Evolutionary conservation across 2,888 invertebrate genomes (phyloP), one percentile per base, ranked within the genome.

Genomic region (Caenorhabditis macrosperma): DNA sequence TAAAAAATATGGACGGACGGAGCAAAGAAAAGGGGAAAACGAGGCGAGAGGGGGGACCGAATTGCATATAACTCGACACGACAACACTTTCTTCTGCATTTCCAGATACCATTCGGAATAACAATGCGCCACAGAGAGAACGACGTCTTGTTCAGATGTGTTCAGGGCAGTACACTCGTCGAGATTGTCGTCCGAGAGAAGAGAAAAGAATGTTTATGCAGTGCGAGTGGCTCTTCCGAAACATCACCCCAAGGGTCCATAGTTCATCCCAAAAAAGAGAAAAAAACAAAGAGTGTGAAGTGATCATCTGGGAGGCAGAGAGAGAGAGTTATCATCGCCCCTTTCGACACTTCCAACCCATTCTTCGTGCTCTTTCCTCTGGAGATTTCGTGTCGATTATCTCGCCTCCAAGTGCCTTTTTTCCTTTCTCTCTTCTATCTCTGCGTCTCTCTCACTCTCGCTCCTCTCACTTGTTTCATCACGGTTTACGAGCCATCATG

Each of bases 341-440:
- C 17, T 50, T 55, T 61, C 54, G 48, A 61, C 69, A 61, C 71
- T 38, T 26, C 35, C 48, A 68, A 59, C 60, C 38, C 60, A 71
- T 71, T 71, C 59, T 60, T 69, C n/a, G n/a, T 41, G 52, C 60
- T 61, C 54, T 72, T 72, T 55, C 35, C 63, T 72, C 71, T 72
- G 55, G 71, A 72, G 71, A 63, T 72, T 72, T 72, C 71, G 71
- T 61, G 69, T 69, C 69, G 69, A 69, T 69, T 69, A 69, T 69
- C 69, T 24, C 26, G 50, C 50, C 46, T 68, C 50, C 59, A 59
- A 59, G 59, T 59, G 67, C 50, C 59, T 69, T 52, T 61, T 50
- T 68, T 52, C 50, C 26, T 57, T 17, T 50, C 15, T 41, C 26
- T 48, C 24, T 30, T 59, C 12, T 52, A 20, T 7, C 9, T 60